These are phyloP conservation scores for Drosophila suzukii DNA, from an alignment of 1,140 invertebrate species.

Conservation along the genomic window DNA sequence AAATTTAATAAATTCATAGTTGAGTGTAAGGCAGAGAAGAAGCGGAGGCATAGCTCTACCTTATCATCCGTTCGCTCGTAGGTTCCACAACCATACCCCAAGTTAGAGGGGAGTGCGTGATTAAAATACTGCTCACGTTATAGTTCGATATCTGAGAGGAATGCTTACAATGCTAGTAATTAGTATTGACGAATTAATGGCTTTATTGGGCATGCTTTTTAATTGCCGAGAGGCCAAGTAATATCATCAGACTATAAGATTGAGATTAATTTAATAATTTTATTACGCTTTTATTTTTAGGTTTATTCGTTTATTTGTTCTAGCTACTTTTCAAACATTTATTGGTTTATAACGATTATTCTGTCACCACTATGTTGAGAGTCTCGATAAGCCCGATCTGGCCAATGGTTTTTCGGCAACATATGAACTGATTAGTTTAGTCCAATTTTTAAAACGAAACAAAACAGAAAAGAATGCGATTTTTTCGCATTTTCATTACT, in stretches of 20 bases:
- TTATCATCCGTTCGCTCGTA: constrained; percentile 40
- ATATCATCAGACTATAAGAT: too few species aligned
- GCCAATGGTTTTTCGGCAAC: not conserved
- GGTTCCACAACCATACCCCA: not conserved
- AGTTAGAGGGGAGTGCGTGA: constrained; percentile 38
- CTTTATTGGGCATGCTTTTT: constrained; percentile 3
- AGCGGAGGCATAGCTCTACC: constrained; percentile 20
- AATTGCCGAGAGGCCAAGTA: not conserved
- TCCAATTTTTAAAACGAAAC: not conserved
- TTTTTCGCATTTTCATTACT: constrained; percentile 3
- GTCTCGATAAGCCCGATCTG: not conserved
- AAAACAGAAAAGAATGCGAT: constrained; percentile 9
- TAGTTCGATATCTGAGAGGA: not conserved
- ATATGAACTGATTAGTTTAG: too few species aligned
- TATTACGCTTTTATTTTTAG: not conserved
- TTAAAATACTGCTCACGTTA: constrained; percentile 42
- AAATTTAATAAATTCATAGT: too few species aligned
- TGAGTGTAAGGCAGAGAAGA: not conserved
- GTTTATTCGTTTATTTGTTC: too few species aligned
- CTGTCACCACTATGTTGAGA: not conserved
- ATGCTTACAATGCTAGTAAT: constrained; percentile 10
- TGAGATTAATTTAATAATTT: not conserved
- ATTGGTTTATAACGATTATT: too few species aligned
- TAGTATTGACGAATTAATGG: constrained; percentile 20
- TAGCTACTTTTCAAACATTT: too few species aligned